Evolutionary conservation across 2,113 vertebrate genomes (phyloP), one percentile per base, ranked within the genome.

Genomic region (Bolborhynchus lineola): DNA sequence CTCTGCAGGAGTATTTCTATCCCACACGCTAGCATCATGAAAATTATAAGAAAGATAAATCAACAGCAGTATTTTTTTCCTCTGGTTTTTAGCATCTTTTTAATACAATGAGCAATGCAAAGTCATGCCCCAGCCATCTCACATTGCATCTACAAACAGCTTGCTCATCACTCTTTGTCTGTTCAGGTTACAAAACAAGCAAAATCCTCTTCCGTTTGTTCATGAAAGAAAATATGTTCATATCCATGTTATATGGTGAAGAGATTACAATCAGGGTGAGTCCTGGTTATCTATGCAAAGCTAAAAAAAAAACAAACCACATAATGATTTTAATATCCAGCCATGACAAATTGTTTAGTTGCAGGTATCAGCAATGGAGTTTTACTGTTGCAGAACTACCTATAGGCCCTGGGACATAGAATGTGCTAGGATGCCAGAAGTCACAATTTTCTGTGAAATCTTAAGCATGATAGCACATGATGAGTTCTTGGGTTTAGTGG

Each of bases 251-350:
- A 69, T 16, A 47, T 16, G 20, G 16, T 50, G 35, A 81, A 83
- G 18, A 70, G 7, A 74, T 57, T 76, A 50, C 20, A 62, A 7
- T 5, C 29, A 76, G 25, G 13, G 47, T 57, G 16, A 86, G 37
- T 44, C 26, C 71, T 77, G 15, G 13, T 67, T 74, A 53, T 62
- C 24, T 53, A 62, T 50, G 25, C 21, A 91, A 94, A 86, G 23
- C 31, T 35, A 26, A 52, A 55, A 55, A 13, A 5, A 2, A 3
- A 6, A 10, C 2, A 24, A 20, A 59, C 19, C 0, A 0, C 13
- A 26, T 44, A 53, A 7, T 28, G 3, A 25, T 63, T 69, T 78
- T 59, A 67, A 52, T 46, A 82, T 9, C 33, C n/a, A 77, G 4
- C 15, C 10, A 28, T 13, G 13, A 44, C 10, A 77, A 10, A 31